Percentiles rank a stretch among this genome's conserved stretches.
Evolutionary conservation across 2,797 vertebrate genomes (phyloP).

Genomic region (Paguma larvata): DNA sequence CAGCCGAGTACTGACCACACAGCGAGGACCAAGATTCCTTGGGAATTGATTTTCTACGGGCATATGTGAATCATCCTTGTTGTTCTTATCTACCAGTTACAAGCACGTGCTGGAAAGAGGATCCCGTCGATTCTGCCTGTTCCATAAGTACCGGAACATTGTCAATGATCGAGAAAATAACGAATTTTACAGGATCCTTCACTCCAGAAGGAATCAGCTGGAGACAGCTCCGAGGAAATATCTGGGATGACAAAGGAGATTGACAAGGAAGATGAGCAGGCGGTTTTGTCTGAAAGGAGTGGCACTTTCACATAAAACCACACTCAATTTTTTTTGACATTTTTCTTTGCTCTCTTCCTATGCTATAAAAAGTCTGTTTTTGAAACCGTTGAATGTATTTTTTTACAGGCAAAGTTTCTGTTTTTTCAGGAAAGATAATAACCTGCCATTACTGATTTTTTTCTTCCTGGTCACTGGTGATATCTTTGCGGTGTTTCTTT

Average conservation of each 20-base stretch:
- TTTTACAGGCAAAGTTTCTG: not conserved
- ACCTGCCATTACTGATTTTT: constrained; percentile 5
- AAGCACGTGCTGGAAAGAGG: not conserved
- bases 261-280: not conserved
- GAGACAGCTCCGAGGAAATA: not conserved
- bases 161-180: not conserved
- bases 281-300: not conserved
- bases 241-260: not conserved
- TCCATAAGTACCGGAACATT: not conserved
- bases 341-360: constrained; percentile 2
- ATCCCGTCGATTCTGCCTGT: not conserved
- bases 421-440: constrained; percentile 8
- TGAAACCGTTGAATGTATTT: not conserved
- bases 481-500: not conserved
- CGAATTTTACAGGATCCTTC: not conserved
- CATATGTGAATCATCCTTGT: not conserved
- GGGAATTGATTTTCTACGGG: not conserved
- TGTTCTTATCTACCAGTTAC: not conserved
- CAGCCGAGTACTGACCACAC: not conserved
- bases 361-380: not conserved
- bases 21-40: not conserved
- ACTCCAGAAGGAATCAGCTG: not conserved
- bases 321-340: not conserved
- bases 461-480: not conserved
- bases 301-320: constrained; percentile 29